phyloP scores from a whole-genome alignment of 2,888 invertebrate species.

The Camptogramma bilineatum region DNA sequence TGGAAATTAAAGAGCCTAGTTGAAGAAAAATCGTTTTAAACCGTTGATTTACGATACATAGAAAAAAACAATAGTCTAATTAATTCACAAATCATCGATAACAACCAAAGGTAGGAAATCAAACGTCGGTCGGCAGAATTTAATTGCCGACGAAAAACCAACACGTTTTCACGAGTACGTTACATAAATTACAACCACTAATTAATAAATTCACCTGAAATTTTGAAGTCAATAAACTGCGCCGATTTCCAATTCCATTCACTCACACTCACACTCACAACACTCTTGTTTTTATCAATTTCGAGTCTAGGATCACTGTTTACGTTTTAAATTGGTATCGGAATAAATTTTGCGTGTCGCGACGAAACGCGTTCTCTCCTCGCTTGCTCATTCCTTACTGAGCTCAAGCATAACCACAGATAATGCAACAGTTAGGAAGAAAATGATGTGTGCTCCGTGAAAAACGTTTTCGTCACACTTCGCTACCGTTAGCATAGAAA shows the following conservation, averaged over 20 bases:
- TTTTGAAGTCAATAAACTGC: slow-evolving; percentile 31
- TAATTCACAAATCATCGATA: slow-evolving; percentile 6
- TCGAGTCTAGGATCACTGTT: slow-evolving; percentile 35
- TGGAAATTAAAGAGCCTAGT: neutral
- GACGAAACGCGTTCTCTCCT: slow-evolving; percentile 30
- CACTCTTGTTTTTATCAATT: slow-evolving; percentile 17
- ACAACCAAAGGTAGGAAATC: slow-evolving; percentile 32
- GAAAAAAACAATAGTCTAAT: slow-evolving; percentile 10
- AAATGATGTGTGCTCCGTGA: slow-evolving; percentile 62
- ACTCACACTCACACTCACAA: slow-evolving; percentile 30
- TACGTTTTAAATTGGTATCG: slow-evolving; percentile 33
- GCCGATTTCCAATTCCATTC: slow-evolving; percentile 32
- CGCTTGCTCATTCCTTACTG: slow-evolving; percentile 33
- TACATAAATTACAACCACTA: slow-evolving; percentile 14
- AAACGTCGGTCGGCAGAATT: slow-evolving; percentile 42
- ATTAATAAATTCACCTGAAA: slow-evolving; percentile 36
- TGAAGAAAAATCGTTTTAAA: neutral
- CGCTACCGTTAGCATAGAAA: slow-evolving; percentile 13
- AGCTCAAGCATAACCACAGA: slow-evolving; percentile 31
- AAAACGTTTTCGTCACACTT: slow-evolving; percentile 71
- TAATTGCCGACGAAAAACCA: slow-evolving; percentile 39
- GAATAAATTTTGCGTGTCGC: slow-evolving; percentile 7
- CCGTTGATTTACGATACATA: neutral
- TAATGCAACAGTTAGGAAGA: slow-evolving; percentile 31
- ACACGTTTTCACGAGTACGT: slow-evolving; percentile 34